Base-by-base conservation (phyloP, 2,113 vertebrate genomes). In the Nothocercus nigrocapillus region DNA sequence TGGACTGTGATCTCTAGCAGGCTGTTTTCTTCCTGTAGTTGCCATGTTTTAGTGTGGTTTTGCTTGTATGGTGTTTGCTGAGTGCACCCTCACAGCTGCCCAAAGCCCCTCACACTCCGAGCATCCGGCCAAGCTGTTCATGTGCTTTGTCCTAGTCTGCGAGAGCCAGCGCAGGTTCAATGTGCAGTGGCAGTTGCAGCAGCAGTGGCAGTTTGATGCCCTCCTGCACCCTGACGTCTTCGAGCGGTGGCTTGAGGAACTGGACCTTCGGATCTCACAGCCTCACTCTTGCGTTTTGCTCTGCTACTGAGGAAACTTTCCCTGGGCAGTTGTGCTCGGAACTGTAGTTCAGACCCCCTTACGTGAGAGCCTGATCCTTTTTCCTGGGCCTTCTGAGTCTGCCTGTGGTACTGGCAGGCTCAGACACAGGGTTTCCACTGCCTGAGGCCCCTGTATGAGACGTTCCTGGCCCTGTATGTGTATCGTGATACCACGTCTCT, bases 1-100 rank as follows among this genome's bases (percentile, higher is more conserved):
- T 11, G 42, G 61, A 34, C 61, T 8, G 90, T 91, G 76, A 85
- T 40, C 84, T 90, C 92, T 95, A 93, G 76, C 53, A 88, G 94
- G 91, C 91, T 95, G 94, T 63, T 91, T 94, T 38, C 78, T 34
- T 51, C 62, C 54, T 6, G 1, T 74, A 92, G 89, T 45, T 86
- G 80, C 82, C 76, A 19, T 75, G 56, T 40, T 51, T 77, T 51
- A 74, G 45, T 3, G 38, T 93, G 45, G 4, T 72, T 28, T 91
- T 5, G 6, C 80, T 51, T 87, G 28, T 69, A 3, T 74, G 68
- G 5, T 25, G 17, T 86, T 87, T 62, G 64, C 85, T 85, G 24
- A 89, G 38, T 19, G 20, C 66, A 51, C 53, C 20, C 70, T 62
- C 82, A 5, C 47, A 62, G 24, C 7, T 38, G 34, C 24, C 58